Base-by-base conservation (phyloP, 1,140 invertebrate species). In the Wasmannia auropunctata region DNA sequence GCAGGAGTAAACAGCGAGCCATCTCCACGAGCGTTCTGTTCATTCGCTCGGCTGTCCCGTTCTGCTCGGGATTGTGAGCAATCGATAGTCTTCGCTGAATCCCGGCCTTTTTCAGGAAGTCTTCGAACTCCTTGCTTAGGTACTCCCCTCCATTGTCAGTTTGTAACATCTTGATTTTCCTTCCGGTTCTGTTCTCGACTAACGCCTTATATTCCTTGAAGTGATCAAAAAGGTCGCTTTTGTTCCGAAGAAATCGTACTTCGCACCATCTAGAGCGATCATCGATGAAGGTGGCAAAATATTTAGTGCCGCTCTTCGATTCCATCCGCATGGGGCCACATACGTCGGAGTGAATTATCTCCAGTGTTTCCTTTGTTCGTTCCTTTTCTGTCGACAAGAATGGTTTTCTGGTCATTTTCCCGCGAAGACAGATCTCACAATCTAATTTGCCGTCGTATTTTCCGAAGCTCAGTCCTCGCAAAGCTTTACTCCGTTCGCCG, bases 161-260 rank as follows among this genome's bases (percentile, higher is more conserved):
- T 31, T 69, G 62, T 0, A 81, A 3, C 40, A 22, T 22, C 31
- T 81, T 81, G 3, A 81, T 40, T 4, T 7, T 81, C 0, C 31
- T 2, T 40, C 65, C 65, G 0, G 25, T 81, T 58, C 43, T 10
- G 58, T 81, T 81, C 37, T 81, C 46, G 16, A 49, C 2, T 1
- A 5, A 25, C 8, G 19, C 46, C 4, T 49, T 49, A 19, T 16
- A 14, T 49, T 49, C 16, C 3, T 19, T 49, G 16, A 49, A 49
- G 3, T 3, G 1, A 4, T 14, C 16, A 0, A 49, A 19, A 2
- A 40, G 4, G 34, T 31, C 75, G 6, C 58, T 25, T 91, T 93
- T 25, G 91, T 90, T 75, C 90, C 91, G 46, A 76, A 6, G 51
- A 19, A 51, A 75, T 10, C 31, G 16, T 0, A 63, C 11, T 2